phyloP scores from a whole-genome alignment of 2,797 vertebrate genomes.

The Scarus forsteni region DNA sequence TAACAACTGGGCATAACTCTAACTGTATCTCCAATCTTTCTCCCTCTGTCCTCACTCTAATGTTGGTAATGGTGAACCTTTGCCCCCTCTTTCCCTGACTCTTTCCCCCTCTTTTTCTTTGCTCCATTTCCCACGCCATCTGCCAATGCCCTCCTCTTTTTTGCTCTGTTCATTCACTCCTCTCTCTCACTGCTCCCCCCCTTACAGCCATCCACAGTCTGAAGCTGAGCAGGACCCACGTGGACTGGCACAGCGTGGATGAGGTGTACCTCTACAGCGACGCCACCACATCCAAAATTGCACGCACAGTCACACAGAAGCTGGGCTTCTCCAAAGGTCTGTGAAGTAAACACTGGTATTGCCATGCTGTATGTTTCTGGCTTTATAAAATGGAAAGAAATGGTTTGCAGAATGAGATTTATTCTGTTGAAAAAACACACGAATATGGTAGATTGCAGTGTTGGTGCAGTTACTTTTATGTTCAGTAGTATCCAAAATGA shows the following conservation, averaged over 20 bases:
- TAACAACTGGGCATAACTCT: slow-evolving; percentile 13
- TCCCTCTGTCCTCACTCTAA: slow-evolving; percentile 10
- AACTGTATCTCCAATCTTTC: slow-evolving; percentile 11
- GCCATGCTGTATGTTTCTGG: background rate
- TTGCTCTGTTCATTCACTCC: slow-evolving; percentile 27
- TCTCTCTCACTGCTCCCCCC: slow-evolving; percentile 36
- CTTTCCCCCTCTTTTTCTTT: slow-evolving; percentile 8
- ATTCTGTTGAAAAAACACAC: too few species aligned
- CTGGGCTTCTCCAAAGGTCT: slow-evolving; percentile 99
- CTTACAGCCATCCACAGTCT: slow-evolving; percentile 91
- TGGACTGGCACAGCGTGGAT: slow-evolving; percentile 98
- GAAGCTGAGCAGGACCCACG: slow-evolving; percentile 95
- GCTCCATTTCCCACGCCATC: slow-evolving; percentile 3
- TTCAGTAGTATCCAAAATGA: too few species aligned
- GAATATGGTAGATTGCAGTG: too few species aligned
- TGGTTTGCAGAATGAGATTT: too few species aligned
- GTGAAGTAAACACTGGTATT: slow-evolving; percentile 19
- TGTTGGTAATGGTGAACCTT: slow-evolving; percentile 12
- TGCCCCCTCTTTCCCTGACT: background rate
- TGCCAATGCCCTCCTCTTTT: slow-evolving; percentile 16
- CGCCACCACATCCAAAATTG: slow-evolving; percentile 98
- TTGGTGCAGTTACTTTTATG: too few species aligned
- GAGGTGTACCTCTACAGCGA: slow-evolving; percentile 99
- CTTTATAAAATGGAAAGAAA: too few species aligned
- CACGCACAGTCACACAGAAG: slow-evolving; percentile 96